Conservation (phyloP, 2,888 invertebrate genomes). For the Allygus modestus region DNA sequence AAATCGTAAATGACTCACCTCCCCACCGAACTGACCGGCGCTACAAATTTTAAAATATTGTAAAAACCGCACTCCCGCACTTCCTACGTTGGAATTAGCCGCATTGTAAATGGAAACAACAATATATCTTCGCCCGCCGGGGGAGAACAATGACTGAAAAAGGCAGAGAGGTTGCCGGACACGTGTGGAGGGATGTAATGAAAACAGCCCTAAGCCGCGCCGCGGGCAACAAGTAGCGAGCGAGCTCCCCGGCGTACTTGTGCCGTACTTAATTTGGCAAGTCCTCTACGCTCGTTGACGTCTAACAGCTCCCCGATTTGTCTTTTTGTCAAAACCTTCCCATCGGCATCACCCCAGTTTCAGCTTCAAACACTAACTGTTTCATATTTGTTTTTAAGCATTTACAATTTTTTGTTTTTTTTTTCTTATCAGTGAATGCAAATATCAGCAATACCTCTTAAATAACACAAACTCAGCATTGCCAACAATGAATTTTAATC, state of each 20-base stretch:
- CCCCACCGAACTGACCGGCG: not conserved
- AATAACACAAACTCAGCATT: too few species aligned
- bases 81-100: conserved; percentile 31
- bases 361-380: too few species aligned
- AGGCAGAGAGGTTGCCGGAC: conserved; percentile 7
- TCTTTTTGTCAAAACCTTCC: not conserved
- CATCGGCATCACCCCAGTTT: not conserved
- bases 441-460: too few species aligned
- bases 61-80: conserved; percentile 22
- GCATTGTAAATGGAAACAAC: conserved; percentile 38
- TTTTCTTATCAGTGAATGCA: too few species aligned
- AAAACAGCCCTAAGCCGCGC: conserved; percentile 49
- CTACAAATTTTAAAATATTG: not conserved
- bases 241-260: not conserved
- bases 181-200: conserved; percentile 43
- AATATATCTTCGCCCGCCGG: conserved; percentile 40
- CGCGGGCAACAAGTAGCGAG: conserved; percentile 48
- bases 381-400: too few species aligned
- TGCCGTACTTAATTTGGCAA: not conserved
- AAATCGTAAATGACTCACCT: not conserved
- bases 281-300: conserved; percentile 20
- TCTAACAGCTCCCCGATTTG: not conserved
- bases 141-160: conserved; percentile 43
- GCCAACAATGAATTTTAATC: too few species aligned
- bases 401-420: too few species aligned